Evolutionary conservation across 2,797 vertebrate genomes (phyloP).

Genomic region (Eupleurogrammus muticus): DNA sequence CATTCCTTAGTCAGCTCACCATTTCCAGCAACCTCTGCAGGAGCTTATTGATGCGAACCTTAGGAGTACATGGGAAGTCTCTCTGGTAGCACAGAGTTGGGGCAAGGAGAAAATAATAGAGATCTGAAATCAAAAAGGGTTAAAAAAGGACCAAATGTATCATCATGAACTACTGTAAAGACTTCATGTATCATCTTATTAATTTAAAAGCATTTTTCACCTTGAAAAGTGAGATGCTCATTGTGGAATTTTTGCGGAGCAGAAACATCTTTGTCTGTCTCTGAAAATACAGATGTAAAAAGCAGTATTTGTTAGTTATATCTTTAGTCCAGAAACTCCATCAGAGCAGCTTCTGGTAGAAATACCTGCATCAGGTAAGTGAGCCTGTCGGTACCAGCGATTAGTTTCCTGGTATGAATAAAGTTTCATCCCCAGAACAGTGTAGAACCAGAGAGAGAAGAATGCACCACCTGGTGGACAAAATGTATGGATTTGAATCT

Average conservation of each 20-base stretch:
- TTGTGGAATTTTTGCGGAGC: not conserved
- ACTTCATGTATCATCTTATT: not conserved
- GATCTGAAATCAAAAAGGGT: conserved; percentile 43
- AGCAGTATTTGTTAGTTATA: not conserved
- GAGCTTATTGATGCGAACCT: conserved; percentile 53
- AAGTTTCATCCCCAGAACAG: conserved; percentile 59
- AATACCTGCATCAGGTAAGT: conserved; percentile 36
- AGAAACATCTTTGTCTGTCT: not conserved
- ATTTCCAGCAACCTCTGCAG: conserved; percentile 67
- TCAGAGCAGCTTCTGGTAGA: not conserved
- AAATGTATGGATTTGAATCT: not conserved
- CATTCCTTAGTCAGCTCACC: conserved; percentile 48
- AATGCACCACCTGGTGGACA: conserved; percentile 68
- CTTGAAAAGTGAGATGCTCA: conserved; percentile 41
- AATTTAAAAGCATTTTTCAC: conserved; percentile 30
- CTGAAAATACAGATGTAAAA: conserved; percentile 26
- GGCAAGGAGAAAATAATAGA: conserved; percentile 65
- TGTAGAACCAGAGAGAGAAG: conserved; percentile 55
- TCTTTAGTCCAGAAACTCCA: not conserved
- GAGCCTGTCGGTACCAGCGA: conserved; percentile 53
- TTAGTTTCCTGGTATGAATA: conserved; percentile 65
- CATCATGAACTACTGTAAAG: not conserved
- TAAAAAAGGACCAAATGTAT: not conserved
- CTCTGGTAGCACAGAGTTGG: conserved; percentile 63
- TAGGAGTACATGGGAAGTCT: conserved; percentile 59